Base-by-base conservation (phyloP, 2,888 invertebrate genomes). In the Magallana nippona region DNA sequence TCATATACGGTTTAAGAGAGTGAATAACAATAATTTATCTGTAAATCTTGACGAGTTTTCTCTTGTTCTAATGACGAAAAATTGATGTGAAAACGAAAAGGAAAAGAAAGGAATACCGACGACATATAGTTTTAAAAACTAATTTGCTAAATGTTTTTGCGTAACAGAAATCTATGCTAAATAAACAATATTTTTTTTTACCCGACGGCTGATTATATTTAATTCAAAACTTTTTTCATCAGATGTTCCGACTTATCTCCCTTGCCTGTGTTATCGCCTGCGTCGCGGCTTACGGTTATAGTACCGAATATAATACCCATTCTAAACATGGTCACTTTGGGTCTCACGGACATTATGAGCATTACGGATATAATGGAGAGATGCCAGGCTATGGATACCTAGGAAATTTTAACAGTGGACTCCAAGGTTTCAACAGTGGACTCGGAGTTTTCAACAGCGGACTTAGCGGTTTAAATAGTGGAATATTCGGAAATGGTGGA, bases 181-280 rank as follows among this genome's bases (percentile, higher is more conserved):
- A 44, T 1, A 27, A 44, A 44, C 5, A 44, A 44, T 8, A 5
- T 44, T 44, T 8, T 5, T 44, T n/a, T n/a, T n/a, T n/a, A n/a
- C n/a, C n/a, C 44, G 44, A 27, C 44, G 44, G 44, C 44, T 44
- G 5, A 44, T 44, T 5, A 8, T 44, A 27, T 27, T 8, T 44
- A 44, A 44, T 44, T 8, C 8, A 5, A 44, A 44, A 8, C 44
- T 44, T 44, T 44, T 44, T 44, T 44, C 8, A 44, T 44, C 44
- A 71, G 15, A 71, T 71, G 71, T 15, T 71, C 11, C 22, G 71
- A 71, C 10, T 71, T 2, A 32, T 71, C 32, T 71, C 71, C 32
- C 71, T 71, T 15, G 71, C 71, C 71, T 71, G 71, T 15, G 32
- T 71, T 5, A 32, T 71, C 32, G 71, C 71, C 27, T 71, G 27